Base-by-base conservation (phyloP, 2,888 invertebrate species). In the Macrophya alboannulata region DNA sequence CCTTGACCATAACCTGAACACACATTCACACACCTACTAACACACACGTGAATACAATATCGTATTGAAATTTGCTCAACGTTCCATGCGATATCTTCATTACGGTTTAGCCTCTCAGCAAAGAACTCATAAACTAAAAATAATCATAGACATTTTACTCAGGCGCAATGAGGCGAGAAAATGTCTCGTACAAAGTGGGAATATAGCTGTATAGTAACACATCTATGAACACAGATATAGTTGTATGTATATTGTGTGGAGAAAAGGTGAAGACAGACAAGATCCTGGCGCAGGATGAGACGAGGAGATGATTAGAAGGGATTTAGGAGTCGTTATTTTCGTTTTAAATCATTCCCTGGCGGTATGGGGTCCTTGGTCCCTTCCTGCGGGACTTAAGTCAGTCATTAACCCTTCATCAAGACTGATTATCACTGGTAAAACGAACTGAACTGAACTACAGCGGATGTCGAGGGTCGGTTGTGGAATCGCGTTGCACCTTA, bases 391-490 rank as follows among this genome's bases (percentile, higher is more conserved):
- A 43, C 5, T 31, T 31, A 21, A 40, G 51, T n/a, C 74, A 77
- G 51, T 77, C 76, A 51, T 77, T 77, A 77, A 77, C 76, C 76
- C 77, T 77, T 55, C 51, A 37, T 77, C 55, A 55, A 55, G 68
- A 51, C 31, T 55, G 51, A 77, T 77, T 77, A 77, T 77, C 77
- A 37, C 17, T n/a, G 51, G 77, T 51, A 55, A 51, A 55, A 37
- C n/a, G 51, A 17, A 77, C 55, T 17, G 31, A 62, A 25, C 25
- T 8, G n/a, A 37, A 21, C 62, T 62, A 62, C 6, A 55, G 55
- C 77, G 77, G 77, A 77, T 77, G 77, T 77, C n/a, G 77, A 77
- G 77, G 77, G 77, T 51, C 45, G 43, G 74, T 74, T 74, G 74
- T 74, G 21, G 45, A 74, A 74, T 74, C 43, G 43, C 31, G 55